Conservation (phyloP, 1,140 invertebrate genomes). For the Brachionus rotundiformis region DNA sequence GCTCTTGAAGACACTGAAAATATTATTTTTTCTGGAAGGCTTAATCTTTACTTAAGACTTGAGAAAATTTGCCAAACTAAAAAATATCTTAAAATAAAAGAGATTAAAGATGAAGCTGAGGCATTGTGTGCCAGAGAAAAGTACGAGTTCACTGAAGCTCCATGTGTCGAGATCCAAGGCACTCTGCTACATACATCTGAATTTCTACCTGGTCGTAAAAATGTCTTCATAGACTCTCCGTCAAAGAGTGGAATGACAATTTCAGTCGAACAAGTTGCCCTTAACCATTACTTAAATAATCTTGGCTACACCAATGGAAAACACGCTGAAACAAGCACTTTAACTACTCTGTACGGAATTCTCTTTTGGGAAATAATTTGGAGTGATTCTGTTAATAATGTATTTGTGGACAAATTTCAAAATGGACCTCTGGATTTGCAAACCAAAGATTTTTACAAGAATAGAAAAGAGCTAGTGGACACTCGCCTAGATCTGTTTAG, state of each 20-base stretch:
- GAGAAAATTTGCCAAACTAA: constrained; percentile 37
- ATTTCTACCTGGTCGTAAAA: constrained; percentile 56
- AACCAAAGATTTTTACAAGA: constrained; percentile 69
- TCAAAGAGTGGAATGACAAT: constrained; percentile 57
- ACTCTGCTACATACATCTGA: constrained; percentile 53
- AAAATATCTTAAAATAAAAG: constrained; percentile 31
- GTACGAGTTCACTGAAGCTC: constrained; percentile 54
- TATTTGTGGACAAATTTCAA: constrained; percentile 72
- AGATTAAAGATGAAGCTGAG: constrained; percentile 57
- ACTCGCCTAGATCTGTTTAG: constrained; percentile 61
- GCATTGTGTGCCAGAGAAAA: constrained; percentile 53
- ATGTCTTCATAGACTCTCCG: constrained; percentile 56
- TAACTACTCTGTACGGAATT: constrained; percentile 70
- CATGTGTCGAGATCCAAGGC: constrained; percentile 53
- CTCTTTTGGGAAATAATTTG: constrained; percentile 79
- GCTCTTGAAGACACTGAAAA: neutral
- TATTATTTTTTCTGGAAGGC: neutral
- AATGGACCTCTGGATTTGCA: constrained; percentile 72
- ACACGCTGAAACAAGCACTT: constrained; percentile 74
- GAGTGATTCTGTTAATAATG: constrained; percentile 68
- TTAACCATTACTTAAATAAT: constrained; percentile 65
- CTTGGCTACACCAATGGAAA: constrained; percentile 67
- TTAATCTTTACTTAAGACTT: neutral
- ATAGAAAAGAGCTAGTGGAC: constrained; percentile 68
- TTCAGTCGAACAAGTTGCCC: constrained; percentile 66